Conservation (phyloP, 2,113 vertebrate species). For the Lepisosteus osseus region DNA sequence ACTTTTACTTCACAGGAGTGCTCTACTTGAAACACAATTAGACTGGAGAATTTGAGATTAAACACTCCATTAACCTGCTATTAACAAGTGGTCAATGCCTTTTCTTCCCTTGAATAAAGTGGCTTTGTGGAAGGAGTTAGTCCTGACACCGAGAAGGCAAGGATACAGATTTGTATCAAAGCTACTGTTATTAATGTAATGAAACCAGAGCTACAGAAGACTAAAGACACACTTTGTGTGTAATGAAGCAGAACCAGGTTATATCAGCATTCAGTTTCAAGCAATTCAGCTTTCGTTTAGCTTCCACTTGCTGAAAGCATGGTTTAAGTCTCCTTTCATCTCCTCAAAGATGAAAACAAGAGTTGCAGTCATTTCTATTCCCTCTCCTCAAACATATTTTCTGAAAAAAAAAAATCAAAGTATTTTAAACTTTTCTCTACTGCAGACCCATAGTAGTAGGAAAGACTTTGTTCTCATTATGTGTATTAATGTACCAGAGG, state of each 20-base stretch:
- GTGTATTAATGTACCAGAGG: too few relatives aligned
- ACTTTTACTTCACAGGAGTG: slow-evolving; percentile 6
- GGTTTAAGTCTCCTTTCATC: slow-evolving; percentile 50
- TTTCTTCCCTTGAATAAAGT: slow-evolving; percentile 47
- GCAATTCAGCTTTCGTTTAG: slow-evolving; percentile 48
- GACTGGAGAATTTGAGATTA: slow-evolving; percentile 61
- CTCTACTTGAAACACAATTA: slow-evolving; percentile 46
- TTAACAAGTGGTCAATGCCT: slow-evolving; percentile 51
- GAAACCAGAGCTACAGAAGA: slow-evolving; percentile 43
- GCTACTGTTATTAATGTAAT: slow-evolving; percentile 46
- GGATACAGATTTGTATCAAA: slow-evolving; percentile 42
- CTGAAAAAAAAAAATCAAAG: too few relatives aligned
- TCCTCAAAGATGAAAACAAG: slow-evolving; percentile 10
- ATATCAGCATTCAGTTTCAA: slow-evolving; percentile 44
- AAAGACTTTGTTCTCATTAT: too few relatives aligned
- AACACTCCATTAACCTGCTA: slow-evolving; percentile 53
- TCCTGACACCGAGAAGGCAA: slow-evolving; percentile 29
- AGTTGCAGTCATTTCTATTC: neutral
- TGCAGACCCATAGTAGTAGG: too few relatives aligned
- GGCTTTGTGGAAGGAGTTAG: slow-evolving; percentile 36
- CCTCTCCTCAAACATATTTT: neutral
- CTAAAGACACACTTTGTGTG: slow-evolving; percentile 43
- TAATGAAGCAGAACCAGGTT: slow-evolving; percentile 54
- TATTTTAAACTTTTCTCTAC: too few relatives aligned
- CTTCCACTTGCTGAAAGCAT: slow-evolving; percentile 44